Base-by-base conservation (phyloP, 2,888 invertebrate genomes). In the Lasioglossum lativentre region DNA sequence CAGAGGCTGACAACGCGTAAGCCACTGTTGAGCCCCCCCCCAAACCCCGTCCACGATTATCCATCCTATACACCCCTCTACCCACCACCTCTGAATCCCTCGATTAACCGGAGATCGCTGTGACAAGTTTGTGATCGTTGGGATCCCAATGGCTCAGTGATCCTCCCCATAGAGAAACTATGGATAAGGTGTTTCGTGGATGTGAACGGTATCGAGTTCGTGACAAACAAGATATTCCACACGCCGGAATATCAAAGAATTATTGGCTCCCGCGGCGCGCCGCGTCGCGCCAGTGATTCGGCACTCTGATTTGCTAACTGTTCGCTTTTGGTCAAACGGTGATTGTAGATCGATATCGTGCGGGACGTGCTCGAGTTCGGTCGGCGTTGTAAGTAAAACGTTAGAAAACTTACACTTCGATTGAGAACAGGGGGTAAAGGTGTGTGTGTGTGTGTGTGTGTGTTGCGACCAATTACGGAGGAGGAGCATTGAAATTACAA, bases 111-210 rank as follows among this genome's bases (percentile, higher is more conserved):
- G 30, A 23, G 66, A 68, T 75, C 72, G 71, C 34, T 12, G n/a
- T 42, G 45, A 52, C 83, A 42, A 27, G 38, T 30, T 45, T 30
- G n/a, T n/a, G 45, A 30, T 34, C 19, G n/a, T 30, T 40, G 3
- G 12, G 14, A 6, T 5, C 5, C 5, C n/a, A 59, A 52, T 71
- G 84, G 52, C 68, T 2, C 42, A 73, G 82, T 77, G 84, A 84
- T 56, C n/a, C 14, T 56, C 14, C 5, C 34, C 23, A 12, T 19
- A 19, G 30, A 27, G 27, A 8, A 45, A 73, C 52, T 72, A 73
- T 73, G 72, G 23, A 68, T 59, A 73, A 72, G 66, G 78, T 78
- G 68, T 59, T 78, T 12, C 34, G 84, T 83, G 74, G 1, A 42
- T 52, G 84, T 47, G 73, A 52, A 78, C 47, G 40, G 38, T 38